phyloP scores from a whole-genome alignment of 2,113 vertebrate genomes.

The Gallinago jamesoni region DNA sequence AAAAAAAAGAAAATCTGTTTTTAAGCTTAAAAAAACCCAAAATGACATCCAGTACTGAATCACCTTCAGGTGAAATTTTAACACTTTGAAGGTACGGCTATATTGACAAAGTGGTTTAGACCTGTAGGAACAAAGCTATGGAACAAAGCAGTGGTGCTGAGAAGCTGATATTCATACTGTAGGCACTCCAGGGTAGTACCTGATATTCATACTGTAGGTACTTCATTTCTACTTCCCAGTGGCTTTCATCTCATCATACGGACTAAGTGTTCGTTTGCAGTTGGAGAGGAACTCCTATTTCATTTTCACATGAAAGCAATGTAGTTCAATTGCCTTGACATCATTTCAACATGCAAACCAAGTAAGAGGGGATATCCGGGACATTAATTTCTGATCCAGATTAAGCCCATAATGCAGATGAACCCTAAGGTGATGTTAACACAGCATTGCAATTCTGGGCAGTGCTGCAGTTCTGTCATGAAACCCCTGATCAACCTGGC shows the following conservation, averaged over 20 bases:
- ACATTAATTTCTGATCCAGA: not conserved
- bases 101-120: not conserved
- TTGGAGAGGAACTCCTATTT: not conserved
- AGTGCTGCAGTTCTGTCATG: not conserved
- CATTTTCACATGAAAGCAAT: not conserved
- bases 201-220: rapidly evolving
- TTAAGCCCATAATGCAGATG: not conserved
- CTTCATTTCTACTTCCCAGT: not conserved
- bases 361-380: not conserved
- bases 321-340: not conserved
- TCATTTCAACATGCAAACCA: not conserved
- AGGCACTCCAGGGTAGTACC: not conserved
- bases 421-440: not conserved
- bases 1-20: not conserved
- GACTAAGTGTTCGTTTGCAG: not conserved
- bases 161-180: rapidly evolving
- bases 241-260: not conserved
- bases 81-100: not conserved
- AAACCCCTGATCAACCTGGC: not conserved
- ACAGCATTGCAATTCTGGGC: rapidly evolving
- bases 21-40: not conserved
- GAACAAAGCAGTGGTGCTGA: not conserved
- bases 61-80: not conserved
- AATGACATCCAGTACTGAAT: not conserved
- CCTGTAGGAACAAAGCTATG: not conserved